phyloP scores from a whole-genome alignment of 2,797 vertebrate species.

The Enteromius viviparus region DNA sequence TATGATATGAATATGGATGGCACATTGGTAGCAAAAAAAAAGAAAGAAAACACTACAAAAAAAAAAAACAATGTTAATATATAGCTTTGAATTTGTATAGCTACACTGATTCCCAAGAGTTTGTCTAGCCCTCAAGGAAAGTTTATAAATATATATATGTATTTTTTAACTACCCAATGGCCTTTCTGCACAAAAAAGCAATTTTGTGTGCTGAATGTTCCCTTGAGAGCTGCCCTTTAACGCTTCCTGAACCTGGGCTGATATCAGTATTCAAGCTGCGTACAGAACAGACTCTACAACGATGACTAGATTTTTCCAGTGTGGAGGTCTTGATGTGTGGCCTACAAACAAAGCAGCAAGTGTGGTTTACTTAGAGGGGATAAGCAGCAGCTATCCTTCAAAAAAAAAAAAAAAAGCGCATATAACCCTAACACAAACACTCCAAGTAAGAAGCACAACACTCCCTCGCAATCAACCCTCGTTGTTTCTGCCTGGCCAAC shows the following conservation, averaged over 20 bases:
- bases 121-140: not conserved
- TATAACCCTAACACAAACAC: slow-evolving; percentile 35
- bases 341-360: slow-evolving; percentile 20
- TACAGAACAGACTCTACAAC: slow-evolving; percentile 19
- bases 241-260: slow-evolving; percentile 1
- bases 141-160: not conserved
- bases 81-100: not conserved
- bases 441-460: slow-evolving; percentile 46
- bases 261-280: slow-evolving; percentile 22
- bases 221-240: slow-evolving; percentile 1
- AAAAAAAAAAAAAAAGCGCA: not conserved
- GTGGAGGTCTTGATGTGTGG: slow-evolving; percentile 21
- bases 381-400: slow-evolving; percentile 43
- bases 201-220: slow-evolving; percentile 14
- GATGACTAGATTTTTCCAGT: slow-evolving; percentile 28
- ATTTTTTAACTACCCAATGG: not conserved
- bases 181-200: slow-evolving; percentile 11
- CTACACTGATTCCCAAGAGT: not conserved
- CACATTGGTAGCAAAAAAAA: not conserved
- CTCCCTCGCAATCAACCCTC: slow-evolving; percentile 50
- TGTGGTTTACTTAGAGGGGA: slow-evolving; percentile 35
- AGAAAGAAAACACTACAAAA: not conserved
- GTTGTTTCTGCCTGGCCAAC: slow-evolving; percentile 47
- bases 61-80: not conserved
- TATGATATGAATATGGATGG: not conserved